Evolutionary conservation across 2,888 invertebrate genomes (phyloP).

Genomic region (Pyrrhia umbra): DNA sequence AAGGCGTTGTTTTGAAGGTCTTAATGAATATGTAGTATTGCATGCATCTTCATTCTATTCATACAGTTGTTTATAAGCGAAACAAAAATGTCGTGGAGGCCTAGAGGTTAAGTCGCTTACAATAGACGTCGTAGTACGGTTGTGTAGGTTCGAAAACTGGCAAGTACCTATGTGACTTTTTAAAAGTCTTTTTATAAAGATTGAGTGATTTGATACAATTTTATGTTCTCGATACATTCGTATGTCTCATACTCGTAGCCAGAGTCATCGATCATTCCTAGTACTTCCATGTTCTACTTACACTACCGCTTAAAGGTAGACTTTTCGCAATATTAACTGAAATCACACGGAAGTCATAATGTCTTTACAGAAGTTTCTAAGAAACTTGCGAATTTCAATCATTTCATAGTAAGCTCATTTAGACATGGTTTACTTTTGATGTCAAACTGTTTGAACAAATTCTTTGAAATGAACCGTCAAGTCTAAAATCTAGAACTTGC

Average conservation of each 20-base stretch:
- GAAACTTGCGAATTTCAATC: constrained; percentile 41
- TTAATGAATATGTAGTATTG: background rate
- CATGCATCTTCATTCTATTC: background rate
- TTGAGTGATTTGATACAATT: background rate
- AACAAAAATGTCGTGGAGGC: too few relatives aligned
- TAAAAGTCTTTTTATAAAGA: too few relatives aligned
- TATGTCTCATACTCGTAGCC: background rate
- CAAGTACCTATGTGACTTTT: too few relatives aligned
- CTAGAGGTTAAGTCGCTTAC: too few relatives aligned
- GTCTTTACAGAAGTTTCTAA: constrained; percentile 24
- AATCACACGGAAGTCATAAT: constrained; percentile 36
- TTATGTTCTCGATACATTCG: background rate
- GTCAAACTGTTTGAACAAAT: constrained; percentile 34
- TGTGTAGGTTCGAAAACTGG: too few relatives aligned
- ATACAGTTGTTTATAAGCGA: too few relatives aligned
- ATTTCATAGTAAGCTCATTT: constrained; percentile 42
- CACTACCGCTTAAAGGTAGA: background rate
- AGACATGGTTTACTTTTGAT: constrained; percentile 35
- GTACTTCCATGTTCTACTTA: background rate
- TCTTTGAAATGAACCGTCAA: constrained; percentile 10
- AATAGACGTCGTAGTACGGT: too few relatives aligned
- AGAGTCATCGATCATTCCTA: background rate
- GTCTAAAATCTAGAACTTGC: background rate
- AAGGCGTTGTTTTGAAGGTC: constrained; percentile 4
- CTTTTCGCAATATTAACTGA: constrained; percentile 1